Percentiles rank a stretch among this genome's conserved stretches.
phyloP scores from a whole-genome alignment of 1,140 invertebrate species.

The Heliothis virescens region DNA sequence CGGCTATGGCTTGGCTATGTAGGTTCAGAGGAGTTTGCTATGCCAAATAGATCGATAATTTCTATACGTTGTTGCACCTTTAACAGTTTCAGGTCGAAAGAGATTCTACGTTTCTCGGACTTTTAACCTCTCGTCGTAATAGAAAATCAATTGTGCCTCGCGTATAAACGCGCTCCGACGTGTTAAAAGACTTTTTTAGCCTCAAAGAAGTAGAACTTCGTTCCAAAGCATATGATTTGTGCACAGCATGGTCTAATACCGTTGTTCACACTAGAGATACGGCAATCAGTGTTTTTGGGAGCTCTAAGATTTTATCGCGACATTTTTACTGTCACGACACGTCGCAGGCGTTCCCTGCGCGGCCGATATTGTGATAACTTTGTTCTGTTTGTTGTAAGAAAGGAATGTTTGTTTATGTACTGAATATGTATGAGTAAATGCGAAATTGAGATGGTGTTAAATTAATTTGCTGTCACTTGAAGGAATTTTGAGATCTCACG shows the following conservation, averaged over 20 bases:
- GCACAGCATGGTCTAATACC: constrained; percentile 2
- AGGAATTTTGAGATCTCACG: too few relatives aligned
- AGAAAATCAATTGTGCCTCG: too few relatives aligned
- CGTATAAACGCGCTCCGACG: too few relatives aligned
- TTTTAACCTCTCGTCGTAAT: too few relatives aligned
- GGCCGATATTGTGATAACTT: constrained; percentile 35
- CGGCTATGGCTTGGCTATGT: too few relatives aligned
- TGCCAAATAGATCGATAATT: too few relatives aligned
- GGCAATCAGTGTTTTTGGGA: constrained; percentile 40
- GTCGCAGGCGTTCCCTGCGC: not conserved
- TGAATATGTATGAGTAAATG: not conserved
- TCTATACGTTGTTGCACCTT: too few relatives aligned
- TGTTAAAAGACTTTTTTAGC: not conserved
- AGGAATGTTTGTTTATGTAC: not conserved
- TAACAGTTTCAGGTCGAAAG: too few relatives aligned
- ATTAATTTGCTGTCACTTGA: too few relatives aligned
- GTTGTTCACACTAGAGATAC: constrained; percentile 44
- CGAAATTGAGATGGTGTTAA: too few relatives aligned
- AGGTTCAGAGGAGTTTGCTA: too few relatives aligned
- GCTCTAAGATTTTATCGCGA: constrained; percentile 29
- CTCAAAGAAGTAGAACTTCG: not conserved
- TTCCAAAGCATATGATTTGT: not conserved
- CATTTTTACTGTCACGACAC: constrained; percentile 45
- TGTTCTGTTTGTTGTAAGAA: not conserved
- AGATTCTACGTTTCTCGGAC: too few relatives aligned